A percentile compares a stretch with the other conserved stretches of the same genome.
Conservation (phyloP, 2,113 vertebrate species). For the Corythornis madagascariensis region DNA sequence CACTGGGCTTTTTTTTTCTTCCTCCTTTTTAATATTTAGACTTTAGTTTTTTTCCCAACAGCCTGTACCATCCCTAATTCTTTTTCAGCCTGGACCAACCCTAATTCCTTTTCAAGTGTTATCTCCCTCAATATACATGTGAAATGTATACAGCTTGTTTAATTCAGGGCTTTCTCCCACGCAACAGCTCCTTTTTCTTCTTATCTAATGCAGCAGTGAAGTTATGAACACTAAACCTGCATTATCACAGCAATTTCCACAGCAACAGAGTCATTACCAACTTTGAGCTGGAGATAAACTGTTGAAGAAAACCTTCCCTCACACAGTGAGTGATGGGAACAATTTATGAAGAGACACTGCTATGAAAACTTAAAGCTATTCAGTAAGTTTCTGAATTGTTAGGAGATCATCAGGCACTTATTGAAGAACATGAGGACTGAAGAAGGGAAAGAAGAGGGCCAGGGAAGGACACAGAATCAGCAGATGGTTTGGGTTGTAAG, state of each 20-base stretch:
- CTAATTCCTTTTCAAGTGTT: neutral
- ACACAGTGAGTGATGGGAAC: neutral
- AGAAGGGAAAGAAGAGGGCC: neutral
- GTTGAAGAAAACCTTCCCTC: neutral
- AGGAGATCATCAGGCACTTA: neutral
- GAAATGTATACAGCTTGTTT: constrained; percentile 9
- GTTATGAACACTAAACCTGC: neutral
- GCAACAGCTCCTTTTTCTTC: neutral
- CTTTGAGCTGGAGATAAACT: neutral
- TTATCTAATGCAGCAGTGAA: constrained; percentile 38
- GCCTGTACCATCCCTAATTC: neutral
- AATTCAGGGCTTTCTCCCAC: constrained; percentile 2
- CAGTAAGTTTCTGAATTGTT: neutral
- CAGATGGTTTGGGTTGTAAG: no score
- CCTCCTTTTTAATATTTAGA: neutral
- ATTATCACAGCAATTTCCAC: constrained; percentile 27
- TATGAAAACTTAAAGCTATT: neutral
- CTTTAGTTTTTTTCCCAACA: neutral
- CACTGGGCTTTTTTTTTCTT: neutral
- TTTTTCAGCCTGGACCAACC: neutral
- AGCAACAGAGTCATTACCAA: constrained; percentile 10
- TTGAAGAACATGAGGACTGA: neutral
- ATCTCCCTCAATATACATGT: neutral
- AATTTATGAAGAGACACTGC: neutral
- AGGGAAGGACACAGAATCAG: no score